Evolutionary conservation across 2,113 vertebrate species (phyloP).

Genomic region (Neofelis nebulosa): DNA sequence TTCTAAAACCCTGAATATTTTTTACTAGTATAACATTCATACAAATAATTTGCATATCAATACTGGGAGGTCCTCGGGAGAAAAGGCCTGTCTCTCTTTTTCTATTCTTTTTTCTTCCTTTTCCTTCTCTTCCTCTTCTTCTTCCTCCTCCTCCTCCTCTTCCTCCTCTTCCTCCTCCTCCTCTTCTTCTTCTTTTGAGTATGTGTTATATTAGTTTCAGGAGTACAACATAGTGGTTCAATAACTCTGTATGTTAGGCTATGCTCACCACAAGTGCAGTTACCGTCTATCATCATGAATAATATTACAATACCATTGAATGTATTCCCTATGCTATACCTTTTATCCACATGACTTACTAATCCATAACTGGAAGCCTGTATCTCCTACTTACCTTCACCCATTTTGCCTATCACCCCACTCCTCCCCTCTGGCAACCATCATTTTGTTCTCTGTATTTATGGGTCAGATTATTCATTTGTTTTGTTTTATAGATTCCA

Average conservation of each 20-base stretch:
- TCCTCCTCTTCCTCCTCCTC: background rate
- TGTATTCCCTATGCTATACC: background rate
- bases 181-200: background rate
- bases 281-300: background rate
- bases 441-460: background rate
- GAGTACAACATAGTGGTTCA: background rate
- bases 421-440: background rate
- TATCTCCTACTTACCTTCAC: background rate
- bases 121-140: background rate
- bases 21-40: conserved; percentile 8
- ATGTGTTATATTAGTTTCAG: background rate
- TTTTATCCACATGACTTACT: background rate
- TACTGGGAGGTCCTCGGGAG: background rate
- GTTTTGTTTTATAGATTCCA: background rate
- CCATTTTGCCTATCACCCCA: background rate
- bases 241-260: background rate
- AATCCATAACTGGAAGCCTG: background rate
- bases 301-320: background rate
- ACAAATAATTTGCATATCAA: conserved; percentile 5
- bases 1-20: background rate
- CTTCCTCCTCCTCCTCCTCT: background rate
- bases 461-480: background rate
- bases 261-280: background rate
- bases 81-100: background rate
- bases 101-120: background rate